Evolutionary conservation across 2,797 vertebrate genomes (phyloP).

Genomic region (Characodon lateralis): DNA sequence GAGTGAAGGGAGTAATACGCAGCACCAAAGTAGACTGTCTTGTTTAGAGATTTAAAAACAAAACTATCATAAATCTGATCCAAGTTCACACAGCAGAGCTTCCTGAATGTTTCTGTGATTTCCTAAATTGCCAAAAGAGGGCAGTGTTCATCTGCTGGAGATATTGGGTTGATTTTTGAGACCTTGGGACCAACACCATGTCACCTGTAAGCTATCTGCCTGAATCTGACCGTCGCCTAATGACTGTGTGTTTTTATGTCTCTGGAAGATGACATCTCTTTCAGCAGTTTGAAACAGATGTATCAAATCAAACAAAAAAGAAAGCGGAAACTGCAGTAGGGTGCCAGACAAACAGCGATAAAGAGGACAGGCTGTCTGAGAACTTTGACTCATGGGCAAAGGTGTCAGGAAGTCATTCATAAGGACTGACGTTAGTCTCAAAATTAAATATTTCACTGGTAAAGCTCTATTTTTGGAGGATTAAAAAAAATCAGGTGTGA

Average conservation of each 20-base stretch:
- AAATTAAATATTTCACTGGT: slow-evolving; percentile 34
- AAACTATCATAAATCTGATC: neutral
- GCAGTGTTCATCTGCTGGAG: slow-evolving; percentile 55
- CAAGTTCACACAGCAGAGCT: neutral
- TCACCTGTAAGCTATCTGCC: slow-evolving; percentile 16
- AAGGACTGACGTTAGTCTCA: slow-evolving; percentile 8
- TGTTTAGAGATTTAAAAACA: neutral
- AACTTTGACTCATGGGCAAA: slow-evolving; percentile 71
- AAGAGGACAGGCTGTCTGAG: slow-evolving; percentile 65
- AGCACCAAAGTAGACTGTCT: neutral
- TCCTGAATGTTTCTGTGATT: neutral
- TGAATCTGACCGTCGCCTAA: slow-evolving; percentile 11
- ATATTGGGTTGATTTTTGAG: neutral
- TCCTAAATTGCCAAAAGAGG: slow-evolving; percentile 52
- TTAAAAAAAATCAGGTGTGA: slow-evolving; percentile 22
- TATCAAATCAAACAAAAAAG: slow-evolving; percentile 32
- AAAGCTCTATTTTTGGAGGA: slow-evolving; percentile 49
- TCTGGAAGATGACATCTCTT: slow-evolving; percentile 6
- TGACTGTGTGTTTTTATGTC: slow-evolving; percentile 24
- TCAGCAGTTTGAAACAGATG: slow-evolving; percentile 25
- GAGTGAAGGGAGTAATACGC: neutral
- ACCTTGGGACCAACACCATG: slow-evolving; percentile 13
- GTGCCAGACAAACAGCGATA: slow-evolving; percentile 55
- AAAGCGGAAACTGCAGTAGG: slow-evolving; percentile 9
- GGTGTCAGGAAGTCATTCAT: slow-evolving; percentile 78